Evolutionary conservation across 2,888 invertebrate species (phyloP).

Genomic region (Panopea generosa): DNA sequence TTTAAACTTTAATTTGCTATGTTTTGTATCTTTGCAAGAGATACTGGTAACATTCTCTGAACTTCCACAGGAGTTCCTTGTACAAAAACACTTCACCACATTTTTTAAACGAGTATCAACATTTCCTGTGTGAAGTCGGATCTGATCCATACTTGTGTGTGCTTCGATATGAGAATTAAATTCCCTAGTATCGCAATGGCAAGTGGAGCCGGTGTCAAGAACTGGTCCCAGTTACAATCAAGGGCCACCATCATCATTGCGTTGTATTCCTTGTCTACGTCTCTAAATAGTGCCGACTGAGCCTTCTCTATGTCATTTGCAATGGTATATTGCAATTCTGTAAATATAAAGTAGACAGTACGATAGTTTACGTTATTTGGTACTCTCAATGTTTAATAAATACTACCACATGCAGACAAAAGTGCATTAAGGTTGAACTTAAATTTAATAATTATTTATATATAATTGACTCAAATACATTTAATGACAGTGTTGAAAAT

Average conservation of each 20-base stretch:
- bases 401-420: too few relatives aligned
- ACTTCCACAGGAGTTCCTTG: constrained; percentile 8
- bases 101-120: constrained; percentile 2
- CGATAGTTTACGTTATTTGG: too few relatives aligned
- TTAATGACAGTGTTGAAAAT: too few relatives aligned
- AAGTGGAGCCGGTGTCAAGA: not conserved
- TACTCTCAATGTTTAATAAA: too few relatives aligned
- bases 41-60: not conserved
- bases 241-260: constrained; percentile 1
- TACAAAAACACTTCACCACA: not conserved
- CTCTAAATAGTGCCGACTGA: not conserved
- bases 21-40: not conserved
- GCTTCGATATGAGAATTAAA: not conserved
- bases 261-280: not conserved
- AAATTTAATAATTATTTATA: too few relatives aligned
- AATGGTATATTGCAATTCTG: too few relatives aligned
- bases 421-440: too few relatives aligned
- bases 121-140: not conserved
- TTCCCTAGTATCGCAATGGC: too few relatives aligned
- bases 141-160: constrained; percentile 11
- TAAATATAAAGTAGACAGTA: too few relatives aligned
- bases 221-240: constrained; percentile 8
- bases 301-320: not conserved
- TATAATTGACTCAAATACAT: too few relatives aligned
- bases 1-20: not conserved